Base-by-base conservation (phyloP, 1,140 invertebrate species). In the Orchestia grillus region DNA sequence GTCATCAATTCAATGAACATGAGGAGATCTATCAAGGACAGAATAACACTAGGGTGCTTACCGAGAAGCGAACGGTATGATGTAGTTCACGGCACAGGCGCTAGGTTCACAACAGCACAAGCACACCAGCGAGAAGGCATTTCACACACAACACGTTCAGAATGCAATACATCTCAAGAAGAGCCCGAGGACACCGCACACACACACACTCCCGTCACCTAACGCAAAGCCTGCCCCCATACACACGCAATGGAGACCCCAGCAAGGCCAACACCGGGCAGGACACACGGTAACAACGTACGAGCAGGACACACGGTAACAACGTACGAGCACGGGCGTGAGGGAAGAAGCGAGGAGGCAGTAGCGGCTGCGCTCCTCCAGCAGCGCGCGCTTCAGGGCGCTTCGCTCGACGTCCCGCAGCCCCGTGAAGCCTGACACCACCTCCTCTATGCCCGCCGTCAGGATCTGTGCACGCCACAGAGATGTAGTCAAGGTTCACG, bases 361-460 rank as follows among this genome's bases (percentile, higher is more conserved):
- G 97, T 99, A 99, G 96, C 99, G 98, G 97, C 98, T 98, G 62
- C 99, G 98, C 97, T 99, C 99, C 97, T 99, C 99, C n/a, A 99
- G 98, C 87, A 99, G 98, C 3, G 99, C 99, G 6, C 98, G 98
- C 96, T 99, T 98, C 41, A 99, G 98, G 0, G 99, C 99, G 97
- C 98, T 98, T 97, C 99, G 99, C 97, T 99, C 99, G 77, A 98
- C 98, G 97, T 99, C 99, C 97, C 99, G 99, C 96, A 99, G 97
- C 97, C 98, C 98, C 96, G 98, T 98, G 96, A 98, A 98, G 97
- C 99, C 98, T 97, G 99, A 98, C 95, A 98, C 98, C n/a, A 99
- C 98, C 97, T 99, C 99, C 97, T 96, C 95, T 87, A 97, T 96
- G 6, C 96, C 96, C 4, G 96, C 88, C 87, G 96, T 96, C 43